Conservation (phyloP, 1,140 invertebrate species). For the Achatina immaculata region DNA sequence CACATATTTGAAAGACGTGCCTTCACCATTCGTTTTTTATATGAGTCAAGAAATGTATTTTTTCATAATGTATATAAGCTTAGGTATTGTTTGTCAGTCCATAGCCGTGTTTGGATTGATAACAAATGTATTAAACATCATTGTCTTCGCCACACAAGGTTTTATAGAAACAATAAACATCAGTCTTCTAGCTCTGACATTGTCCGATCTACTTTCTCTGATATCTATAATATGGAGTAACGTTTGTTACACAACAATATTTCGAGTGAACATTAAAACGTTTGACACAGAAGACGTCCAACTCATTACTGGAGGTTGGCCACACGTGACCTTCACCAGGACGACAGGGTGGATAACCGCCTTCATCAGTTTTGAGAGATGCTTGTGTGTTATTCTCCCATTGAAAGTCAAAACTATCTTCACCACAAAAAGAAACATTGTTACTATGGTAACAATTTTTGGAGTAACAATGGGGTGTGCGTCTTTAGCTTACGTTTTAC, state of each 20-base stretch:
- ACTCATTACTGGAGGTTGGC: background rate
- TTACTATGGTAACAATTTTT: background rate
- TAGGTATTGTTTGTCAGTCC: background rate
- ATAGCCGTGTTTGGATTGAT: background rate
- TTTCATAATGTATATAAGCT: background rate
- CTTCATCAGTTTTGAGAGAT: constrained; percentile 15
- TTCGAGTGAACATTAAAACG: background rate
- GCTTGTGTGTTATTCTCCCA: background rate
- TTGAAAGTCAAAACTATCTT: constrained; percentile 11
- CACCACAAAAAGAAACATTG: background rate
- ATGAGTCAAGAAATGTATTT: background rate
- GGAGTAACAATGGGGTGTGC: background rate
- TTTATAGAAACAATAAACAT: background rate
- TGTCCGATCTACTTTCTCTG: background rate
- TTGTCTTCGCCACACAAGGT: background rate
- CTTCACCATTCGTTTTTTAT: too few relatives aligned
- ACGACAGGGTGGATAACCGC: constrained; percentile 10
- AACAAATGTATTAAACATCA: background rate
- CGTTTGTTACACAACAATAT: background rate
- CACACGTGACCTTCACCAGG: background rate
- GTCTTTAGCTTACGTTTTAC: background rate
- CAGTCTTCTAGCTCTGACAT: background rate
- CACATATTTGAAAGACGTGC: too few relatives aligned
- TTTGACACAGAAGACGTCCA: background rate
- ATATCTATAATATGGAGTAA: background rate